Conservation (phyloP, 2,888 invertebrate genomes). For the Heliconius aoede region DNA sequence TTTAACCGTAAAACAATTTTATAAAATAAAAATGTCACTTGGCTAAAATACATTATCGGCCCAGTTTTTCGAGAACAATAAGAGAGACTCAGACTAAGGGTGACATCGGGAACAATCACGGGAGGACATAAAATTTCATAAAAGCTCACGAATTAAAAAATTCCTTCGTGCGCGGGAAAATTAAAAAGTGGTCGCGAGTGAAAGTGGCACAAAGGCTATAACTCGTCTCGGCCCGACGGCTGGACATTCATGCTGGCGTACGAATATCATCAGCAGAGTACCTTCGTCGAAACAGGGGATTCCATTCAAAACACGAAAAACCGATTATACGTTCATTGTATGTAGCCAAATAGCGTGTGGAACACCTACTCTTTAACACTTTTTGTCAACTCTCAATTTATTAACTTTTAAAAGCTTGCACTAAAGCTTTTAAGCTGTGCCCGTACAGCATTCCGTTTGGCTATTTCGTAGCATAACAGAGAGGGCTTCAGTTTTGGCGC, state of each 20-base stretch:
- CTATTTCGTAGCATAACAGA: slow-evolving; percentile 47
- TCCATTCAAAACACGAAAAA: slow-evolving; percentile 76
- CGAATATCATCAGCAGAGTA: slow-evolving; percentile 57
- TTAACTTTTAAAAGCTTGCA: slow-evolving; percentile 71
- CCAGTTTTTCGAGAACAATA: slow-evolving; percentile 57
- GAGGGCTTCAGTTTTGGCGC: slow-evolving; percentile 42
- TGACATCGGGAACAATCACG: slow-evolving; percentile 63
- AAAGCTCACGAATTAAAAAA: slow-evolving; percentile 78
- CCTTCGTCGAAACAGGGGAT: slow-evolving; percentile 63
- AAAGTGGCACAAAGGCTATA: slow-evolving; percentile 79
- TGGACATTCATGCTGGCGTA: slow-evolving; percentile 62
- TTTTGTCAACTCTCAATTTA: slow-evolving; percentile 69
- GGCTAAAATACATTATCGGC: slow-evolving; percentile 41
- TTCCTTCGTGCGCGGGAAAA: slow-evolving; percentile 69
- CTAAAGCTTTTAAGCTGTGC: slow-evolving; percentile 60
- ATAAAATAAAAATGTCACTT: slow-evolving; percentile 33
- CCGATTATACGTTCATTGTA: slow-evolving; percentile 74
- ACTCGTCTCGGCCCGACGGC: slow-evolving; percentile 74
- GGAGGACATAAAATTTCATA: slow-evolving; percentile 73
- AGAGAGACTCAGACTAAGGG: slow-evolving; percentile 57
- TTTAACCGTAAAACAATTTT: not conserved
- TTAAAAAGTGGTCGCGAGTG: slow-evolving; percentile 74
- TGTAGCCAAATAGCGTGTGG: slow-evolving; percentile 64
- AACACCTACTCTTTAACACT: slow-evolving; percentile 65
- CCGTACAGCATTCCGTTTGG: slow-evolving; percentile 49